These are phyloP conservation scores for Melanophora roralis DNA, from an alignment of 2,888 invertebrate species.

Conservation along the genomic window DNA sequence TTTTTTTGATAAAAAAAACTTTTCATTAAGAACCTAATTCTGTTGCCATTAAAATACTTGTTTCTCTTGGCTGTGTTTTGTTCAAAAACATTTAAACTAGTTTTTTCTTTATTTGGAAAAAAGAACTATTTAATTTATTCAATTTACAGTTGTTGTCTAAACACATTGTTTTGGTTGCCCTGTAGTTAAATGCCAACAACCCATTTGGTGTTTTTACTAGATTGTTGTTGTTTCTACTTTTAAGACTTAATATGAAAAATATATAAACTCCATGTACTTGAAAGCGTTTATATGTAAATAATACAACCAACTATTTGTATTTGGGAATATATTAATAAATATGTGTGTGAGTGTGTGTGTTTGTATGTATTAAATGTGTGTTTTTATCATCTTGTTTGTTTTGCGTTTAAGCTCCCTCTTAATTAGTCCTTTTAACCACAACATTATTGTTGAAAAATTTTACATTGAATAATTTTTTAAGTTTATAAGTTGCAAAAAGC, in stretches of 20 bases:
- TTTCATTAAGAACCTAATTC: constrained; percentile 43
- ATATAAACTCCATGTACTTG: constrained; percentile 17
- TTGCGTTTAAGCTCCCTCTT: constrained; percentile 30
- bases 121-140: constrained; percentile 26
- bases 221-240: not conserved
- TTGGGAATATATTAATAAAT: too few relatives aligned
- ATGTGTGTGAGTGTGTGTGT: not conserved
- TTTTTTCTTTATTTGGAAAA: too few relatives aligned
- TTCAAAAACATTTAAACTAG: not conserved
- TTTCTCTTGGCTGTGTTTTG: constrained; percentile 9
- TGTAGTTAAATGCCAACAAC: constrained; percentile 38
- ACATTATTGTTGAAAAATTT: constrained; percentile 35
- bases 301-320: not conserved
- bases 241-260: constrained; percentile 7
- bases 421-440: constrained; percentile 58
- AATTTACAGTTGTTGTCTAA: constrained; percentile 36
- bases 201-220: constrained; percentile 45
- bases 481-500: not conserved
- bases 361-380: not conserved
- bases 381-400: not conserved
- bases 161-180: constrained; percentile 44
- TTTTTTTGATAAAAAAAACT: constrained; percentile 7
- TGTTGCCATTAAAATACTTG: constrained; percentile 41
- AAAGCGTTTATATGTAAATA: constrained; percentile 8
- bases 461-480: constrained; percentile 41